Evolutionary conservation across 2,113 vertebrate species (phyloP), one percentile per base, ranked within the genome.

Genomic region (Tachysurus vachellii): DNA sequence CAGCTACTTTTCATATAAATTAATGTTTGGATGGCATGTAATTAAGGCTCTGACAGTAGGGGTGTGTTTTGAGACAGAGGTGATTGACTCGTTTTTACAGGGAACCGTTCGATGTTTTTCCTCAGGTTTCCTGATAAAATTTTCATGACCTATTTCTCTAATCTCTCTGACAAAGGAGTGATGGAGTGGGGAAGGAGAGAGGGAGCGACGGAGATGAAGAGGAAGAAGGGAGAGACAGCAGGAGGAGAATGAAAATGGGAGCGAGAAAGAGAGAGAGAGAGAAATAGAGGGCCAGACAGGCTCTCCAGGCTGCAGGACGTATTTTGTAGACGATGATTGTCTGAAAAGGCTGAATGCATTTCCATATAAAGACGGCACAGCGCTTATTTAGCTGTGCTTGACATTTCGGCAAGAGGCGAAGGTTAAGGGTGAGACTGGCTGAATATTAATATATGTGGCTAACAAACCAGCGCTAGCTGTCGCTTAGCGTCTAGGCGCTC

Each of bases 341-440:
- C 88, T 92, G 89, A 92, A 91, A 92, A 85, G 90, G 87, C 88
- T 91, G 92, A 93, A 94, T 93, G 85, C 64, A 95, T 95, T 94
- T 93, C 92, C 94, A 94, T 95, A 93, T 90, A 91, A 89, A 92
- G 84, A 82, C 84, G 88, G 36, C 83, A 80, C 83, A 56, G 64
- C 84, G 88, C 91, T 91, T 90, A 85, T 94, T 92, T 93, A 90
- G 93, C 91, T 90, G 89, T 89, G 90, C 91, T 92, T 95, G 94
- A 94, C 94, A 94, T 94, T 95, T 95, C 62, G 87, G 88, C 62
- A 84, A 85, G 92, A 92, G 85, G 86, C 82, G 90, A 88, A 92
- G 66, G 89, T 89, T 88, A 87, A 89, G 80, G 92, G 91, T 88
- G 89, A 89, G 90, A 75, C 59, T 57, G 82, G 50, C 80, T 50